Conservation (phyloP, 2,113 vertebrate species). For the Pholis gunnellus region DNA sequence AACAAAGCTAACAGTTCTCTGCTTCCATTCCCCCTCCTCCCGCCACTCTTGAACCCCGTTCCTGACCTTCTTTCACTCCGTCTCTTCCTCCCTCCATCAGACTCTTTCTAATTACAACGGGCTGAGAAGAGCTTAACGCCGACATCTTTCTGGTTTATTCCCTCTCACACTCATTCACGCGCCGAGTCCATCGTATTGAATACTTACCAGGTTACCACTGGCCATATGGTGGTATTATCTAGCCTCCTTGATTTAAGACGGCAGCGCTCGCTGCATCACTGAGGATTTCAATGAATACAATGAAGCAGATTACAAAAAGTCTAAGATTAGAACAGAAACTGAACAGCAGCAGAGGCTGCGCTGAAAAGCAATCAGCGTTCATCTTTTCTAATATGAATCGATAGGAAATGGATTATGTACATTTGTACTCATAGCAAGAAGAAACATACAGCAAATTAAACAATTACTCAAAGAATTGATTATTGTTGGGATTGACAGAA, state of each 20-base stretch:
- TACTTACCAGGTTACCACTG: slow-evolving; percentile 39
- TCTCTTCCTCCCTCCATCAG: slow-evolving; percentile 19
- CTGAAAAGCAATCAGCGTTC: slow-evolving; percentile 9
- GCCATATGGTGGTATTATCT: slow-evolving; percentile 71
- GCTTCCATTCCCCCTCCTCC: slow-evolving; percentile 14
- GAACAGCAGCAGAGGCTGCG: neutral
- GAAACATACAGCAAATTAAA: neutral
- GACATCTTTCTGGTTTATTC: slow-evolving; percentile 39
- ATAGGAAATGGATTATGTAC: neutral
- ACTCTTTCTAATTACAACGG: slow-evolving; percentile 70
- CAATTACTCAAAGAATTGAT: neutral
- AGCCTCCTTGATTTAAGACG: slow-evolving; percentile 51
- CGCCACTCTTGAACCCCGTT: slow-evolving; percentile 24
- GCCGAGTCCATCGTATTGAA: slow-evolving; percentile 30
- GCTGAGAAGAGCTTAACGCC: slow-evolving; percentile 52
- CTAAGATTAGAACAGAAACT: slow-evolving; percentile 30
- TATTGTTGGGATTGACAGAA: neutral
- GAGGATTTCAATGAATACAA: slow-evolving; percentile 63
- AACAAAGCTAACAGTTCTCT: slow-evolving; percentile 9
- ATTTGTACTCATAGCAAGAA: neutral
- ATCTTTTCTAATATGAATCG: neutral
- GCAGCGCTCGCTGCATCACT: slow-evolving; percentile 25
- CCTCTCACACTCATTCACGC: neutral
- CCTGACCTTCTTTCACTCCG: slow-evolving; percentile 44
- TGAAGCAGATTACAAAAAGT: slow-evolving; percentile 53